Percentiles rank a stretch among this genome's conserved stretches.
Evolutionary conservation across 1,140 invertebrate species (phyloP).

Genomic region (Drosophila parvula): DNA sequence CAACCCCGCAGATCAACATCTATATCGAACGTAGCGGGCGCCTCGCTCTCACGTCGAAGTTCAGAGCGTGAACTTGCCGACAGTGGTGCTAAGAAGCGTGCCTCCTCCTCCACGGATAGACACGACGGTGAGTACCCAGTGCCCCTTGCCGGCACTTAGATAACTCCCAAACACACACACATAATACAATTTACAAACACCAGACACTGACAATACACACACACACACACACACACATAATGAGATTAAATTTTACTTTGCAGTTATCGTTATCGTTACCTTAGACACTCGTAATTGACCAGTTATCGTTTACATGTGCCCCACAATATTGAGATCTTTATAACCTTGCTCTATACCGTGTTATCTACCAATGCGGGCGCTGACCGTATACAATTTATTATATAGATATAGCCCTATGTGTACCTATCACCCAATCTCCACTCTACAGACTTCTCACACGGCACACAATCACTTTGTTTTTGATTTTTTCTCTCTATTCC

Average conservation of each 20-base stretch:
- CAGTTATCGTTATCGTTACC: constrained; percentile 69
- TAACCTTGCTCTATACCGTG: constrained; percentile 8
- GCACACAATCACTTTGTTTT: constrained; percentile 30
- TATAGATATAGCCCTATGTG: constrained; percentile 31
- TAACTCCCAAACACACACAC: constrained; percentile 30
- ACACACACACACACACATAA: constrained; percentile 40
- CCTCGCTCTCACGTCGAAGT: constrained; percentile 91
- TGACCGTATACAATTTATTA: constrained; percentile 35
- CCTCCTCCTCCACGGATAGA: constrained; percentile 90
- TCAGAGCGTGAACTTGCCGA: constrained; percentile 92
- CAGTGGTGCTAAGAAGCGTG: constrained; percentile 92
- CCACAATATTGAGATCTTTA: constrained; percentile 26
- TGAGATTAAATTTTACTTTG: constrained; percentile 75
- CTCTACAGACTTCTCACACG: constrained; percentile 16
- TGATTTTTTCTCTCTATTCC: constrained; percentile 2
- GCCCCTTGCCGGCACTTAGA: background rate
- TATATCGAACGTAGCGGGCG: constrained; percentile 91
- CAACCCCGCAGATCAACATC: too few relatives aligned
- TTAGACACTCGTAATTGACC: constrained; percentile 58
- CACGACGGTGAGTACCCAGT: constrained; percentile 87
- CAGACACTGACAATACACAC: constrained; percentile 18
- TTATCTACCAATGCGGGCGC: constrained; percentile 23
- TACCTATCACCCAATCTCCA: constrained; percentile 12
- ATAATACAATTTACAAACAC: constrained; percentile 28
- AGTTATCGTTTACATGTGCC: constrained; percentile 44